Percentiles rank a stretch among this genome's conserved stretches.
Evolutionary conservation across 2,113 vertebrate genomes (phyloP).

Genomic region (Megaceryle maxima): DNA sequence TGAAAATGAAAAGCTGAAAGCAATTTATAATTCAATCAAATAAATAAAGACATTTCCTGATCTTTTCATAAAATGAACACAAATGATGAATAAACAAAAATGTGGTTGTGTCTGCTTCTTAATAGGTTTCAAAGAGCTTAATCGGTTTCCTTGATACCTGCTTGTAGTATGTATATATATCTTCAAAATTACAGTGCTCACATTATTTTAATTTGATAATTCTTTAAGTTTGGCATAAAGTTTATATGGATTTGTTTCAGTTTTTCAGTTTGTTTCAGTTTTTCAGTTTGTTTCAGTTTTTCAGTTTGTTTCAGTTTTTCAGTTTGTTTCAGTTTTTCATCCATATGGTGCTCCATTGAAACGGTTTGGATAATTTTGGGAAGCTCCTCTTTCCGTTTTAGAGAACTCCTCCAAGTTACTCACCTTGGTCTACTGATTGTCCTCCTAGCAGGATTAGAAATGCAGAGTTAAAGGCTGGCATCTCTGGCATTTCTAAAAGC

Average conservation of each 20-base stretch:
- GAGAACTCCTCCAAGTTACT: background rate
- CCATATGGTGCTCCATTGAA: background rate
- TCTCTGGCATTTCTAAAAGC: background rate
- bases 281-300: background rate
- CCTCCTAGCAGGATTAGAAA: background rate
- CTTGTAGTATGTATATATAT: background rate
- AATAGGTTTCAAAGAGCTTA: background rate
- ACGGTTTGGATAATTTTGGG: background rate
- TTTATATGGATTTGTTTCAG: background rate
- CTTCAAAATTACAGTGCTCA: background rate
- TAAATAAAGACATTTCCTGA: background rate
- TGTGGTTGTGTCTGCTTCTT: background rate
- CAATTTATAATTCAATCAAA: background rate
- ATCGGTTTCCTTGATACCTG: background rate
- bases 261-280: background rate
- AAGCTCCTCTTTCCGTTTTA: background rate
- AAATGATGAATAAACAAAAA: background rate
- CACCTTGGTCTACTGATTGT: background rate
- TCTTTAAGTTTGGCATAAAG: background rate
- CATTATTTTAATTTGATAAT: background rate
- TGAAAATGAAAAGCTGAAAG: constrained; percentile 18
- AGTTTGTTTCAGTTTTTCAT: background rate
- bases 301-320: background rate
- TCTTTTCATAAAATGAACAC: background rate
- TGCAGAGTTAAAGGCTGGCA: background rate